phyloP scores from a whole-genome alignment of 2,888 invertebrate species.

The Orthosia gothica region DNA sequence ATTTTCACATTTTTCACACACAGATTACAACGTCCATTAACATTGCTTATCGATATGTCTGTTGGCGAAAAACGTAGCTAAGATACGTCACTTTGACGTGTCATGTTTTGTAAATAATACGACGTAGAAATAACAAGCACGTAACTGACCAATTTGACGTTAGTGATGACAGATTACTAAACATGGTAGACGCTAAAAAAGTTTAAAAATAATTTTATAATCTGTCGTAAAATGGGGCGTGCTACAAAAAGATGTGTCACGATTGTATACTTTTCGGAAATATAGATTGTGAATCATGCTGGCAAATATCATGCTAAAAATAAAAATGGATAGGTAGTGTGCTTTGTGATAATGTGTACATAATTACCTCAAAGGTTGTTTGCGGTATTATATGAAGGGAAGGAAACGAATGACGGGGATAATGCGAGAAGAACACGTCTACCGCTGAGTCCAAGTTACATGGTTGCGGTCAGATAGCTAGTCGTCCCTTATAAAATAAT shows the following conservation, averaged over 20 bases:
- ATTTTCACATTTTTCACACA: neutral
- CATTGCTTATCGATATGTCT: slow-evolving; percentile 16
- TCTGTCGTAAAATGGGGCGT: neutral
- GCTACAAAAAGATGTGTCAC: neutral
- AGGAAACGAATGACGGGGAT: no score
- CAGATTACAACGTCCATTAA: neutral
- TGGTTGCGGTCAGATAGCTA: no score
- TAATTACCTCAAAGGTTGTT: no score
- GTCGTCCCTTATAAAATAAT: no score
- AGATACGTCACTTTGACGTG: slow-evolving; percentile 27
- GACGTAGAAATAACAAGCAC: neutral
- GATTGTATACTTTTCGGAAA: neutral
- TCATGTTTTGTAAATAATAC: slow-evolving; percentile 22
- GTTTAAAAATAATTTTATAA: neutral
- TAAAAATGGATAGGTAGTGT: no score
- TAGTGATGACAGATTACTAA: neutral
- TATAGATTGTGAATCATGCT: slow-evolving; percentile 9
- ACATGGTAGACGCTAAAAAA: neutral
- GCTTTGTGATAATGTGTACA: no score
- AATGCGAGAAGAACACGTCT: no score
- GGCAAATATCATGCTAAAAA: no score
- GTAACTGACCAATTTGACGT: neutral
- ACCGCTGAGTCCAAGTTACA: no score
- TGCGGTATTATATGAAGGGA: no score
- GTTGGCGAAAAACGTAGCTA: neutral